Evolutionary conservation across 1,140 invertebrate genomes (phyloP).

Genomic region (Nephila pilipes): DNA sequence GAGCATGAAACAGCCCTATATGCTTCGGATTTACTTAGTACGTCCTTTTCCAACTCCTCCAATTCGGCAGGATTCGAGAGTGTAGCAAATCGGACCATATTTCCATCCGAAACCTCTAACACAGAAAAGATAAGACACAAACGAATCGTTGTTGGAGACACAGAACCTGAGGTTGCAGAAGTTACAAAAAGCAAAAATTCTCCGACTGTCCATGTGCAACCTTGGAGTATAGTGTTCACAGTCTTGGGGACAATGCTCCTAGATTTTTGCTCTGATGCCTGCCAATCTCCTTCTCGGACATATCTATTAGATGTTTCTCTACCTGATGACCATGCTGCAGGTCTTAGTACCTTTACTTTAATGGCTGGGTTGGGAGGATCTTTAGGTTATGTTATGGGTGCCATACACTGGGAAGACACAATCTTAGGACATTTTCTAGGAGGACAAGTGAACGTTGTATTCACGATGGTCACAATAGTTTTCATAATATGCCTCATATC

Average conservation of each 20-base stretch:
- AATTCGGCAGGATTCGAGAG: background rate
- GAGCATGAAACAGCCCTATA: background rate
- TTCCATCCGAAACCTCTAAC: background rate
- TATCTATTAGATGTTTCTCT: conserved; percentile 95
- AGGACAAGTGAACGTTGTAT: conserved; percentile 94
- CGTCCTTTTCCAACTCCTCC: background rate
- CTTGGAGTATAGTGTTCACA: conserved; percentile 95
- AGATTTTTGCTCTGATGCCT: conserved; percentile 97
- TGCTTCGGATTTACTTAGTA: background rate
- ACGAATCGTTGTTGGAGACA: background rate
- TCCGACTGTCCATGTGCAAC: conserved; percentile 81
- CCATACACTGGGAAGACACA: conserved; percentile 95
- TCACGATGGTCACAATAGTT: conserved; percentile 92
- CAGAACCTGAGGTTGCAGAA: background rate
- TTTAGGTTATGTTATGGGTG: conserved; percentile 95
- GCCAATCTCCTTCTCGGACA: conserved; percentile 95
- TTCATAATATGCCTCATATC: conserved; percentile 90
- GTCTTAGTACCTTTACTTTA: conserved; percentile 96
- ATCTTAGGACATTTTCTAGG: conserved; percentile 89
- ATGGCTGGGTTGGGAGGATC: conserved; percentile 98
- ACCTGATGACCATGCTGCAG: conserved; percentile 95
- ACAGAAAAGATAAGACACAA: background rate
- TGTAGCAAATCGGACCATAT: background rate
- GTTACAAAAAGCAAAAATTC: background rate
- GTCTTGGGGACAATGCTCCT: conserved; percentile 95